Evolutionary conservation across 2,888 invertebrate species (phyloP), one percentile per base, ranked within the genome.

Genomic region (Mactromeris polynyma): DNA sequence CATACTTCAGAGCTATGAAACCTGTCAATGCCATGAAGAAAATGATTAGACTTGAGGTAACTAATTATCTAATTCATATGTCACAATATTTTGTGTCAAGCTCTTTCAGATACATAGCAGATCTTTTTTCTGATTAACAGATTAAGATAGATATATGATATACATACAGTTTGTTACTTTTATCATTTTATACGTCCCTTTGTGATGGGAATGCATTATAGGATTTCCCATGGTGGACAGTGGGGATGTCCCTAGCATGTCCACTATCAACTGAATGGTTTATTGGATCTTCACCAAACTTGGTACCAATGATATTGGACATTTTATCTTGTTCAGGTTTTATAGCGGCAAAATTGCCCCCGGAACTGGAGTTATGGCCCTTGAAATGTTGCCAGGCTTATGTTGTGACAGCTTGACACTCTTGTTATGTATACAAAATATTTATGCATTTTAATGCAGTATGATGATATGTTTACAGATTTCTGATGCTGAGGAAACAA

Each of bases 1-100:
- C 96, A 17, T 96, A 96, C 93, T 97, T 97, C 95, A 93, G 96
- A 73, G 96, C 97, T 51, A 96, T 96, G 95, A 97, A 96, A 91
- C 96, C 97, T 0, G 94, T 96, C 46, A 94, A 94, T 80, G 95
- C 95, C 9, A 95, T 91, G 90, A 96, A 95, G 94, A 96, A 96
- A 90, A 94, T 94, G 93, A 96, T 97, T 78, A 91, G 96, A 89
- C 92, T 97, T 17, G 96, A 97, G 96, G 96, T 96, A 87, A 81
- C 91, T 83, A 0, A 73, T 36, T 19, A n/a, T n/a, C n/a, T n/a
- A n/a, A 14, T 58, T 2, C 51, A 6, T 17, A 17, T 51, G 51
- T 51, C 19, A 51, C 51, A 51, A 42, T 42, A 14, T 14, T n/a
- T n/a, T n/a, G n/a, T n/a, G n/a, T n/a, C n/a, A n/a, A n/a, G n/a